A percentile compares a stretch with the other conserved stretches of the same genome.
phyloP scores from a whole-genome alignment of 2,113 vertebrate species.

The Urocynchramus pylzowi region DNA sequence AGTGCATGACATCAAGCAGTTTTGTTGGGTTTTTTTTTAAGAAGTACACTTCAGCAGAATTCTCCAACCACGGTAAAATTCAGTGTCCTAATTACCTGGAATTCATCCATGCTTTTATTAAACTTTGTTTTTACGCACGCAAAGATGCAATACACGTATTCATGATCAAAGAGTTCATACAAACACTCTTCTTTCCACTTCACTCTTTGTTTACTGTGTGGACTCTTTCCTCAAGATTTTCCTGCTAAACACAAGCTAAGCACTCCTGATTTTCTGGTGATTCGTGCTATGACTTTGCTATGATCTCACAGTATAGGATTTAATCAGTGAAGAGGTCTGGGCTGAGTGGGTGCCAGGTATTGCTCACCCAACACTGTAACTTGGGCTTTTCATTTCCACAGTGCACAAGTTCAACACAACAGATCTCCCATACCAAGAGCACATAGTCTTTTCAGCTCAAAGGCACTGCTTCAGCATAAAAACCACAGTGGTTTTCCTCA shows the following conservation, averaged over 20 bases:
- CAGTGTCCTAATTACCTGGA: not conserved
- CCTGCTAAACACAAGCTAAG: not conserved
- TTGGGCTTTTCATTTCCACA: not conserved
- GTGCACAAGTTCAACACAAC: not conserved
- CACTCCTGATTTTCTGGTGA: not conserved
- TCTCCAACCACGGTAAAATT: not conserved
- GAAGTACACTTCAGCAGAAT: not conserved
- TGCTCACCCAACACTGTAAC: not conserved
- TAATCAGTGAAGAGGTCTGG: not conserved
- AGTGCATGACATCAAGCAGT: not conserved
- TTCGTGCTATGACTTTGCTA: not conserved
- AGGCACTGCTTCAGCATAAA: not conserved
- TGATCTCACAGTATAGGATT: not conserved
- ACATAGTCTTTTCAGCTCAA: not conserved
- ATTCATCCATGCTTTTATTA: not conserved
- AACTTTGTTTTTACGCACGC: not conserved
- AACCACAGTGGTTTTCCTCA: not conserved
- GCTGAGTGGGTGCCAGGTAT: not conserved
- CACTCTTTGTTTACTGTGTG: not conserved
- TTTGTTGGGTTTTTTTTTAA: not conserved
- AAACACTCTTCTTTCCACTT: not conserved
- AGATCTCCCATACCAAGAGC: not conserved
- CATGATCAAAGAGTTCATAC: not conserved
- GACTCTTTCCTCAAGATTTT: not conserved
- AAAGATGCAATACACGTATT: rapidly evolving